Base-by-base conservation (phyloP, 2,113 vertebrate genomes). In the Larimichthys polyactis region DNA sequence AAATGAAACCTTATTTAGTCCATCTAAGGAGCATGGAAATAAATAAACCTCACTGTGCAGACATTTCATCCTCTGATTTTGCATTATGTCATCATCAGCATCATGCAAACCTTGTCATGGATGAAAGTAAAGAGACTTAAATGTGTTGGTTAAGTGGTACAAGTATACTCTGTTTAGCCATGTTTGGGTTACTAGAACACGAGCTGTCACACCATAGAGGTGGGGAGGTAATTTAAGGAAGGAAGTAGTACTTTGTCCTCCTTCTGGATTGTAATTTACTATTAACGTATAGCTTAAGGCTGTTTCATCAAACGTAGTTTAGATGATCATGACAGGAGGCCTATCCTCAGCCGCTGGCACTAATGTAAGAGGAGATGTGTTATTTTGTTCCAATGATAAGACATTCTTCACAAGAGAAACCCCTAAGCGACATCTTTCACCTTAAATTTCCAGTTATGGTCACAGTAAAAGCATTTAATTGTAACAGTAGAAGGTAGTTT, bases 191-290 rank as follows among this genome's bases (percentile, higher is more conserved):
- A 36, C 64, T 54, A 16, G 1, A 62, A 55, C 14, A 71, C 32
- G 29, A 11, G 5, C 29, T 64, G 14, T 4, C 14, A n/a, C 16
- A 22, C 6, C 44, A 49, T 19, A 44, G 20, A 52, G 29, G 36
- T 57, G 16, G 14, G 1, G 12, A 70, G 65, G 60, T 24, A 6
- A 57, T 62, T 59, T 9, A 0, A 60, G 46, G 19, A 3, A 72
- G 19, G n/a, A 74, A n/a, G 29, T 7, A 40, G 4, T 11, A n/a
- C 19, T 24, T 55, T 27, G 10, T 68, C 64, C 43, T 74, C 51
- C 54, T 14, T 46, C 12, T 64, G 22, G 46, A 46, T 67, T 75
- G 43, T 70, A 52, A 55, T 81, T 67, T 40, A 71, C 59, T 48
- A 5, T 29, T 74, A 69, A 65, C 17, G 0, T 60, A 43, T 64